Evolutionary conservation across 2,888 invertebrate species (phyloP), one percentile per base, ranked within the genome.

Genomic region (Zootermopsis nevadensis): DNA sequence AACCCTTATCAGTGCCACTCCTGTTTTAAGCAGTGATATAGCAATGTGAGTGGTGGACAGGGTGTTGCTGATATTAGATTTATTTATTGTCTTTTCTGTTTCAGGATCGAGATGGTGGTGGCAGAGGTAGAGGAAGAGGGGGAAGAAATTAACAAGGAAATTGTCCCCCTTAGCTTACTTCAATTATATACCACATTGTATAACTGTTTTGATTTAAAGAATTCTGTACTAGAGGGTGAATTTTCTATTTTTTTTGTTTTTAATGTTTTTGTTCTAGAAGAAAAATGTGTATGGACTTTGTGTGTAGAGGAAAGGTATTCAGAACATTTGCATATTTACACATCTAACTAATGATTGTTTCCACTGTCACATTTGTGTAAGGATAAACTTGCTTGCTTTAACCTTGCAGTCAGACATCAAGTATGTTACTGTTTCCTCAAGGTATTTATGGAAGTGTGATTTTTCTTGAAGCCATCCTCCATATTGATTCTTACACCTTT

Each of bases 61-160:
- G n/a, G 48, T 48, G 48, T 48, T 48, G 19, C 15, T 48, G 38
- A n/a, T n/a, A n/a, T n/a, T n/a, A n/a, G n/a, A n/a, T 15, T 48
- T 12, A 48, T 48, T 48, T 48, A 48, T 12, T 15, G 15, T 48
- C 76, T 80, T 84, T 38, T 48, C 42, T 82, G n/a, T 84, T 82
- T 33, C 76, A 84, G 84, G 85, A 84, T 15, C 83, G 84, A 22
- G 85, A 85, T 66, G 84, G 84, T 10, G 83, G 85, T 12, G 83
- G 84, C 35, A 83, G 86, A 77, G 85, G 84, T 19, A 80, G 84
- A 55, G 85, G 85, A 80, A 82, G 85, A 74, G 84, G 86, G 74
- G 83, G 84, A 31, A 85, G 85, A 74, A 85, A 85, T 83, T 84
- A 85, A 84, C 81, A 80, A 77, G 80, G 76, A 53, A n/a, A 31